Evolutionary conservation across 2,888 invertebrate genomes (phyloP), one percentile per base, ranked within the genome.

Genomic region (Caenorhabditis sp.): DNA sequence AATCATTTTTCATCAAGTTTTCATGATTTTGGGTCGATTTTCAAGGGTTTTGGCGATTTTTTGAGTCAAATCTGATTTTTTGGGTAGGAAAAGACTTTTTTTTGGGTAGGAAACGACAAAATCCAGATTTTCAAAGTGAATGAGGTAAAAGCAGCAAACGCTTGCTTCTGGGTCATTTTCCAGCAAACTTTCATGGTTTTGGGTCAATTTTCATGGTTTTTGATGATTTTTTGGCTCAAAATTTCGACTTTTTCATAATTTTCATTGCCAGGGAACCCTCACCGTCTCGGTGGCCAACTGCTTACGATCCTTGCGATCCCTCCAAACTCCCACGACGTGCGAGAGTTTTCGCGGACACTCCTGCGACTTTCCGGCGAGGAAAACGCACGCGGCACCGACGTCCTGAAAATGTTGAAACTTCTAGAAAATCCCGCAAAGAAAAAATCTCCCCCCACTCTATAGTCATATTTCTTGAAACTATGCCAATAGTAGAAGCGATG

Each of bases 401-500:
- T 96, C 95, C 94, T 94, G 70, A 22, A n/a, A n/a, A n/a, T n/a
- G n/a, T n/a, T n/a, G n/a, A n/a, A n/a, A n/a, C n/a, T n/a, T n/a
- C n/a, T n/a, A n/a, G n/a, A n/a, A n/a, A n/a, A n/a, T n/a, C n/a
- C n/a, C n/a, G n/a, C n/a, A n/a, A n/a, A n/a, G n/a, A n/a, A n/a
- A n/a, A n/a, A n/a, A n/a, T n/a, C n/a, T 14, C 31, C 16, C 5
- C 68, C 49, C 41, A 89, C 89, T 64, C 82, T 66, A 73, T 85
- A 88, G 93, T 97, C 96, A 93, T 98, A 98, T 93, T 96, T 95
- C 69, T 96, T 95, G 94, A 99, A 96, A 19, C 98, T 97, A 93
- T 98, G 98, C 94, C 96, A 97, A 94, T 98, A 97, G 94, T 97
- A 99, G 94, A 98, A 99, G 76, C 98, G 95, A 94, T 99, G 98